These are phyloP conservation scores for Ethmia dodecea DNA, from an alignment of 2,888 invertebrate species.

Conservation along the genomic window DNA sequence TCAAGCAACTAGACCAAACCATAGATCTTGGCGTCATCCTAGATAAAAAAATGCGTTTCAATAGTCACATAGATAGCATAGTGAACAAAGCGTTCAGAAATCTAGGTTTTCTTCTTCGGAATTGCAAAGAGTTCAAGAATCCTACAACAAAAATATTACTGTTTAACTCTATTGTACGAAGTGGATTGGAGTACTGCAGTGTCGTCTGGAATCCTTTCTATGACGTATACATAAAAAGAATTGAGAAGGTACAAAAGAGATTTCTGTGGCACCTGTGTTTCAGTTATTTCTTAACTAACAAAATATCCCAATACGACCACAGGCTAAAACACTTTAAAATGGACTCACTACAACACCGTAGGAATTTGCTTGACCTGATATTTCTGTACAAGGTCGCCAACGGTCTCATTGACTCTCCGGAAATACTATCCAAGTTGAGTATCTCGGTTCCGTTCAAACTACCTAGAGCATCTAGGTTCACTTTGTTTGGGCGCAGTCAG, in stretches of 20 bases:
- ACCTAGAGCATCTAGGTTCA: too few relatives aligned
- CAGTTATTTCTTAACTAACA: background rate
- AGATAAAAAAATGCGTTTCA: too few relatives aligned
- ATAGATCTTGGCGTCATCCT: too few relatives aligned
- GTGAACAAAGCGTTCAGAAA: too few relatives aligned
- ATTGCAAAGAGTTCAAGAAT: conserved; percentile 4
- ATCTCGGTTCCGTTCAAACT: background rate
- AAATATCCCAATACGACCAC: background rate
- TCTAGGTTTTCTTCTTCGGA: too few relatives aligned
- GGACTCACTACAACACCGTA: background rate
- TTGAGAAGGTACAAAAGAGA: background rate
- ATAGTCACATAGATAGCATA: too few relatives aligned
- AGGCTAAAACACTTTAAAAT: background rate
- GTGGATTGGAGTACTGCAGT: background rate
- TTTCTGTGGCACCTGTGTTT: background rate
- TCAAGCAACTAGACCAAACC: too few relatives aligned
- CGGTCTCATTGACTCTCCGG: background rate
- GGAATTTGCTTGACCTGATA: background rate
- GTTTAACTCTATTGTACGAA: conserved; percentile 4
- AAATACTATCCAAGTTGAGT: background rate
- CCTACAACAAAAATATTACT: conserved; percentile 1
- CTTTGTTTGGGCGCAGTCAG: too few relatives aligned
- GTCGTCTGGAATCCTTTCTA: background rate
- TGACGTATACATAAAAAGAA: background rate
- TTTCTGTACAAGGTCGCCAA: background rate